These are phyloP conservation scores for Troilus luridus DNA, from an alignment of 2,888 invertebrate species.

Conservation along the genomic window DNA sequence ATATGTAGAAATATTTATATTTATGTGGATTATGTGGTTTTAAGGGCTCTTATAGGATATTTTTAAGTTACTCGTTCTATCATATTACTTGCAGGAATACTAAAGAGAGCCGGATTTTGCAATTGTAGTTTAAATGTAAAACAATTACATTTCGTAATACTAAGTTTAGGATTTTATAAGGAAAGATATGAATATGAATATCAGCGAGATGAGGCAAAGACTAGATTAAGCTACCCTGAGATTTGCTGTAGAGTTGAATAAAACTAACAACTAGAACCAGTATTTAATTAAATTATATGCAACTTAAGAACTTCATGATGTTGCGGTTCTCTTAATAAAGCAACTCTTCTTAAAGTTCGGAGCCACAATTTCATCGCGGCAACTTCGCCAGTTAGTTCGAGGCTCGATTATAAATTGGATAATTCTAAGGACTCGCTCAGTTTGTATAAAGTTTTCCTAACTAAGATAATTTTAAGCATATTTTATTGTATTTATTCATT, in stretches of 20 bases:
- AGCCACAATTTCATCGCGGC: background rate
- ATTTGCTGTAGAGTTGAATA: background rate
- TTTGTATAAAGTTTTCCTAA: background rate
- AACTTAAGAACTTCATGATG: slow-evolving; percentile 8
- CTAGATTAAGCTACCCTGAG: background rate
- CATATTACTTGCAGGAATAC: too few relatives aligned
- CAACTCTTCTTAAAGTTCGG: slow-evolving; percentile 2
- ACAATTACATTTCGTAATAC: too few relatives aligned
- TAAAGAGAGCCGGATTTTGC: too few relatives aligned
- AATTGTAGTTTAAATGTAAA: too few relatives aligned
- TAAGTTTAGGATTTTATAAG: too few relatives aligned
- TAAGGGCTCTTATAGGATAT: too few relatives aligned
- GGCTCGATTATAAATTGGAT: slow-evolving; percentile 14
- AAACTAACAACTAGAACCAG: background rate
- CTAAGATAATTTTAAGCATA: background rate
- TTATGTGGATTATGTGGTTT: too few relatives aligned
- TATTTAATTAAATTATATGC: slow-evolving; percentile 36
- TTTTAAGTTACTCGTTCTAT: too few relatives aligned
- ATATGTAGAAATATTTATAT: too few relatives aligned
- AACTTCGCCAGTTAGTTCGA: background rate
- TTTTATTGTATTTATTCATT: background rate
- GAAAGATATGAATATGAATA: too few relatives aligned
- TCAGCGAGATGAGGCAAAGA: background rate
- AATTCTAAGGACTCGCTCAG: background rate
- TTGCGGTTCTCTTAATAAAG: slow-evolving; percentile 24